phyloP scores from a whole-genome alignment of 2,113 vertebrate genomes.

The Hippocampus mohnikei region DNA sequence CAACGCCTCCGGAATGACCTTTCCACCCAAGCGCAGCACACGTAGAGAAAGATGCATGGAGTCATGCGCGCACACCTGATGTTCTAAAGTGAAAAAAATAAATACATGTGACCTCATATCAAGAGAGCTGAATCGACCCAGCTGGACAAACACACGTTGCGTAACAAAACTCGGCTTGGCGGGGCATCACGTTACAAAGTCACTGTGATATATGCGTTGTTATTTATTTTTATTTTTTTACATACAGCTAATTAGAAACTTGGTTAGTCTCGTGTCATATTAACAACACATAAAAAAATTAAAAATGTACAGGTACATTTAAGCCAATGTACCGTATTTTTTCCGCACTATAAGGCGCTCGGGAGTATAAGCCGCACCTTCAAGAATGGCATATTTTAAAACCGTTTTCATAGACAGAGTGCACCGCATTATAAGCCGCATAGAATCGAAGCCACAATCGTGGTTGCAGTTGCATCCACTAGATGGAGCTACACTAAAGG shows the following conservation, averaged over 20 bases:
- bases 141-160: conserved; percentile 17
- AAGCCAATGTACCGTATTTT: too few relatives aligned
- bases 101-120: conserved; percentile 7
- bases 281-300: neutral
- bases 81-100: neutral
- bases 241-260: conserved; percentile 31
- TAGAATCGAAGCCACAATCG: too few relatives aligned
- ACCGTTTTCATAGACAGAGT: too few relatives aligned
- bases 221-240: neutral
- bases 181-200: neutral
- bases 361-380: too few relatives aligned
- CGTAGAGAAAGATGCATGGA: neutral
- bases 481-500: too few relatives aligned
- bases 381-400: too few relatives aligned
- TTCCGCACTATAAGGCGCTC: too few relatives aligned
- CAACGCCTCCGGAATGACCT: conserved; percentile 6
- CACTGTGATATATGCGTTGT: conserved; percentile 21
- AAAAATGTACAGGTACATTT: too few relatives aligned
- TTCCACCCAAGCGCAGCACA: neutral
- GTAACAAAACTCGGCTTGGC: conserved; percentile 25
- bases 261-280: neutral
- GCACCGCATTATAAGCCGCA: too few relatives aligned
- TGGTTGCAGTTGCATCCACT: too few relatives aligned
- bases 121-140: conserved; percentile 13
- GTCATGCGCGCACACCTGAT: conserved; percentile 9